These are phyloP conservation scores for Thysanoteuthis rhombus DNA, from an alignment of 2,888 invertebrate species.

Conservation along the genomic window DNA sequence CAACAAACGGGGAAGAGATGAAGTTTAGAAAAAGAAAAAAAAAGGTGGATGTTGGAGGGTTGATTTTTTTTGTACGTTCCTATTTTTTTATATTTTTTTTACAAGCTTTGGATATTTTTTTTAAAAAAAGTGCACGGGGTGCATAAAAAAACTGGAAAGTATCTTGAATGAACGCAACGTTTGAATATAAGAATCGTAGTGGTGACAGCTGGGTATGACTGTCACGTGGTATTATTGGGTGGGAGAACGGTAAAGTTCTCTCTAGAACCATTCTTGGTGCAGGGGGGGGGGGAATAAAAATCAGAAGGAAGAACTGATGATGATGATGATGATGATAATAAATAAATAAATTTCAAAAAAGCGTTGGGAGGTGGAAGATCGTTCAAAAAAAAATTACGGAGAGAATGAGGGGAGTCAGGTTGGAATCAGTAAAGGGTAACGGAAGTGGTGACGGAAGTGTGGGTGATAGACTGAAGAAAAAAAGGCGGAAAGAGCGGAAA, in stretches of 20 bases:
- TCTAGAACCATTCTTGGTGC: background rate
- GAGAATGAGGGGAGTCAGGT: background rate
- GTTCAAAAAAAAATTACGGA: background rate
- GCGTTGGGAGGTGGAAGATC: too few species aligned
- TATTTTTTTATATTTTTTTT: too few species aligned
- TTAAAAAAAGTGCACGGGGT: background rate
- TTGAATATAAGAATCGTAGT: background rate
- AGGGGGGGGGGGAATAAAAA: background rate
- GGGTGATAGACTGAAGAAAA: too few species aligned
- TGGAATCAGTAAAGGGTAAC: background rate
- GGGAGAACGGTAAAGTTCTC: background rate
- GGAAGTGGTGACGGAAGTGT: background rate
- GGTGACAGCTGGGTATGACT: background rate
- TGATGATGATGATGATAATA: background rate
- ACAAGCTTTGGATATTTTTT: too few species aligned
- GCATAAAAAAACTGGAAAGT: background rate
- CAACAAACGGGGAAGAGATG: too few species aligned
- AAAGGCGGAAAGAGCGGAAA: background rate
- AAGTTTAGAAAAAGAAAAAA: background rate
- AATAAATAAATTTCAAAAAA: background rate
- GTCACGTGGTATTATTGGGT: background rate
- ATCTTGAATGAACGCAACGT: background rate
- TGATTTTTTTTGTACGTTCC: too few species aligned
- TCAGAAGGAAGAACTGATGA: background rate
- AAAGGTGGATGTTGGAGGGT: too few species aligned